These are phyloP conservation scores for Galleria mellonella DNA, from an alignment of 1,140 invertebrate species.

Conservation along the genomic window DNA sequence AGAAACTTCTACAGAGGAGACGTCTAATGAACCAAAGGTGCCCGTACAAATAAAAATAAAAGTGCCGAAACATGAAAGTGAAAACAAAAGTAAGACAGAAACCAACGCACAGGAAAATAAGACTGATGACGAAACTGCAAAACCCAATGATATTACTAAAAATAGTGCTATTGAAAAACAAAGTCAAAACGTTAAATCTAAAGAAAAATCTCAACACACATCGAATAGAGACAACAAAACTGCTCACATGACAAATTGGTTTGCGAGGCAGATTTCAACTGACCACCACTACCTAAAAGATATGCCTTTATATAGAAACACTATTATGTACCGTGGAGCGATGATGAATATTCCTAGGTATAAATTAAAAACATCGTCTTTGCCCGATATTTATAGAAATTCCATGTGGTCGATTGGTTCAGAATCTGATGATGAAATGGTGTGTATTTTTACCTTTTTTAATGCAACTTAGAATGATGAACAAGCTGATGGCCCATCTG, in stretches of 20 bases:
- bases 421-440: conserved; percentile 76
- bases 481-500: too few species aligned
- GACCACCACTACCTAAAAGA: conserved; percentile 81
- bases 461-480: too few species aligned
- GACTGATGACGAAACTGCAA: conserved; percentile 3
- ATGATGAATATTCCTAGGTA: conserved; percentile 77
- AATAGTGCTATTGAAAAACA: background rate
- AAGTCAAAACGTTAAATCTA: conserved; percentile 8
- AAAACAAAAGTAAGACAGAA: conserved; percentile 9
- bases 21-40: conserved; percentile 24
- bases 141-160: background rate
- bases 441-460: too few species aligned
- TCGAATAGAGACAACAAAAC: conserved; percentile 2
- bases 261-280: conserved; percentile 35
- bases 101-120: background rate
- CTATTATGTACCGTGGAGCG: conserved; percentile 73
- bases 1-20: conserved; percentile 15
- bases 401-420: conserved; percentile 87
- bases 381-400: conserved; percentile 90
- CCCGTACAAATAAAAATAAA: conserved; percentile 42
- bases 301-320: conserved; percentile 82
- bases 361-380: conserved; percentile 86
- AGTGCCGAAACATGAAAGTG: conserved; percentile 25
- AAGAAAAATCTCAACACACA: conserved; percentile 1
- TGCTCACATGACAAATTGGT: conserved; percentile 27